Conservation (phyloP, 1,140 invertebrate genomes). For the Drosophila virilis region DNA sequence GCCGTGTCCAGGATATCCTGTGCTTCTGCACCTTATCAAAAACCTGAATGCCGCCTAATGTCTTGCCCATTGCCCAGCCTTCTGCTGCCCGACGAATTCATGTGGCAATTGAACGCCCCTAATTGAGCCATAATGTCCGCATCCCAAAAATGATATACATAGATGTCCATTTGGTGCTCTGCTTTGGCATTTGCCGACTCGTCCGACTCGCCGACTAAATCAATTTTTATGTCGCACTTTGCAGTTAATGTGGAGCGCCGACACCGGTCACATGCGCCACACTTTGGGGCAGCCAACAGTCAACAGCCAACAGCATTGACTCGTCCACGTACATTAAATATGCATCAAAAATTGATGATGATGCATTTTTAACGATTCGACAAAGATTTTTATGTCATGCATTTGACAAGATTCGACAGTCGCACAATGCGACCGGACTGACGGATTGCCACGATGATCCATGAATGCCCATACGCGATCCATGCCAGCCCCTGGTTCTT, state of each 20-base stretch:
- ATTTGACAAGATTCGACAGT: constrained; percentile 73
- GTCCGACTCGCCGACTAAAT: constrained; percentile 65
- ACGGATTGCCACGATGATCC: constrained; percentile 47
- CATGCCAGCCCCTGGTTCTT: neutral
- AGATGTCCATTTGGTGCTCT: neutral
- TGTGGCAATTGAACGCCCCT: constrained; percentile 52
- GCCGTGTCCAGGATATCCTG: constrained; percentile 37
- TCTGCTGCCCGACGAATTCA: no score
- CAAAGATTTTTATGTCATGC: constrained; percentile 74
- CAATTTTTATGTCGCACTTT: constrained; percentile 80
- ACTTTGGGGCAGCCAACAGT: constrained; percentile 19
- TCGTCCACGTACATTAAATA: constrained; percentile 74
- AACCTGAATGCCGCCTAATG: neutral
- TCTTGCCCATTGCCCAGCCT: neutral
- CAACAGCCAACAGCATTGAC: constrained; percentile 2
- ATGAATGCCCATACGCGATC: constrained; percentile 3
- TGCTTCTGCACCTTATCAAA: neutral
- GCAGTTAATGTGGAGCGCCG: constrained; percentile 65
- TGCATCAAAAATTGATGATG: constrained; percentile 83
- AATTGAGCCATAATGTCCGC: constrained; percentile 68
- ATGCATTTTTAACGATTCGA: constrained; percentile 83
- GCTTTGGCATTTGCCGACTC: constrained; percentile 35
- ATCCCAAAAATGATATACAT: neutral
- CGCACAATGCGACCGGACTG: constrained; percentile 12
- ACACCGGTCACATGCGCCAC: constrained; percentile 11